phyloP scores from a whole-genome alignment of 2,113 vertebrate species.

The Arenaria interpres region DNA sequence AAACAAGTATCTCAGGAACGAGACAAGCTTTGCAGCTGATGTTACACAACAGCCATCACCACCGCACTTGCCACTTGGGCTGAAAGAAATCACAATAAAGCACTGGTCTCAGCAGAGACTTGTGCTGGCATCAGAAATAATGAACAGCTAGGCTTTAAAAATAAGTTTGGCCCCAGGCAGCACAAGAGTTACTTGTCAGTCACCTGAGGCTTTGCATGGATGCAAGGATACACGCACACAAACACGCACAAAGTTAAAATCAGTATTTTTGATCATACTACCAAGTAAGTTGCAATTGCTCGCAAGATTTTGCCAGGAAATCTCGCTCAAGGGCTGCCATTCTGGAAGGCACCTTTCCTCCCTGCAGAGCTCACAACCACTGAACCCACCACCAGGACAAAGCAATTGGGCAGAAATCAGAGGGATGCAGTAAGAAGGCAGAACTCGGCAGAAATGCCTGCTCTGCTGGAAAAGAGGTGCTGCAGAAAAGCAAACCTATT shows the following conservation, averaged over 20 bases:
- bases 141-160: background rate
- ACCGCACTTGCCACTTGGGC: background rate
- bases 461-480: background rate
- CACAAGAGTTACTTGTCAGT: background rate
- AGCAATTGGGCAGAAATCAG: background rate
- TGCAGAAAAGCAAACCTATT: background rate
- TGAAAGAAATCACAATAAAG: background rate
- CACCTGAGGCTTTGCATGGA: background rate
- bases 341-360: background rate
- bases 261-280: background rate
- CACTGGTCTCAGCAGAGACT: background rate
- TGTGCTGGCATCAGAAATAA: background rate
- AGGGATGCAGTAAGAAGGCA: background rate
- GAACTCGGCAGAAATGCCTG: background rate
- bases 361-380: background rate
- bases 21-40: background rate
- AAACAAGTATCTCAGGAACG: background rate
- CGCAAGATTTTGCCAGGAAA: background rate
- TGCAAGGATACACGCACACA: background rate
- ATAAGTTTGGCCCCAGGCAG: background rate
- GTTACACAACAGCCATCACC: background rate
- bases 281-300: background rate
- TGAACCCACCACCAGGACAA: background rate
- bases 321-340: background rate
- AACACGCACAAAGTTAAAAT: background rate